These are phyloP conservation scores for Diplosoma virens DNA, from an alignment of 23 tunicate genomes.

Conservation along the genomic window DNA sequence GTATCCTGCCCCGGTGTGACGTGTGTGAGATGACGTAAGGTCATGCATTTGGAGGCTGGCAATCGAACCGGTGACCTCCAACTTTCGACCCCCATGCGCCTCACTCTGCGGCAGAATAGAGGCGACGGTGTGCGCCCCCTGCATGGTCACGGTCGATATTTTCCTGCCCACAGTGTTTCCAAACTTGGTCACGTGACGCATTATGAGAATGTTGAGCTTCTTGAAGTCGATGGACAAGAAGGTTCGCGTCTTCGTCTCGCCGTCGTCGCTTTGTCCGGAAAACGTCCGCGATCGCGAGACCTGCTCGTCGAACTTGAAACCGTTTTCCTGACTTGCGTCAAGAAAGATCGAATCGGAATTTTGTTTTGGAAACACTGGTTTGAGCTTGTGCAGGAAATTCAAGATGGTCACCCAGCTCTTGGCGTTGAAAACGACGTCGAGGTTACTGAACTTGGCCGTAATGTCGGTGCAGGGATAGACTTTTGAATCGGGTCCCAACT, in stretches of 20 bases:
- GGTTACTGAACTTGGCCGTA: slow-evolving; percentile 57
- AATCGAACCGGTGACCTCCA: slow-evolving; percentile 63
- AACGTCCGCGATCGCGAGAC: neutral
- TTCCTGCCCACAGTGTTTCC: slow-evolving; percentile 49
- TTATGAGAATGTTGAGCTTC: slow-evolving; percentile 61
- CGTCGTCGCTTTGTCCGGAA: neutral
- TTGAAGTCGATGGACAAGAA: slow-evolving; percentile 56
- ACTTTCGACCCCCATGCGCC: neutral
- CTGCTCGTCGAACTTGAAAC: neutral
- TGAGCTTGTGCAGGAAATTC: slow-evolving; percentile 66
- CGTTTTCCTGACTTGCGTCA: neutral
- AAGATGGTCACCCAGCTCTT: slow-evolving; percentile 69
- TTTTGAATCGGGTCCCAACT: neutral
- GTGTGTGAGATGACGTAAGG: slow-evolving; percentile 22
- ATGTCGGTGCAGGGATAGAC: slow-evolving; percentile 12
- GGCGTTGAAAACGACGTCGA: slow-evolving; percentile 72
- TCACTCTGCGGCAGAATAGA: neutral
- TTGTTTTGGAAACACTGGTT: neutral
- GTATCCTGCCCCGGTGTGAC: neutral
- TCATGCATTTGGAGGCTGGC: slow-evolving; percentile 73
- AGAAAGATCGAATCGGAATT: neutral
- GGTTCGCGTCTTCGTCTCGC: slow-evolving; percentile 10
- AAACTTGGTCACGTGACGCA: slow-evolving; percentile 61
- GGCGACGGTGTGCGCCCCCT: slow-evolving; percentile 48
- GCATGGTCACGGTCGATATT: slow-evolving; percentile 85